A percentile compares a stretch with the other conserved stretches of the same genome.
phyloP scores from a whole-genome alignment of 2,888 invertebrate species.

The Campoplex nolae region DNA sequence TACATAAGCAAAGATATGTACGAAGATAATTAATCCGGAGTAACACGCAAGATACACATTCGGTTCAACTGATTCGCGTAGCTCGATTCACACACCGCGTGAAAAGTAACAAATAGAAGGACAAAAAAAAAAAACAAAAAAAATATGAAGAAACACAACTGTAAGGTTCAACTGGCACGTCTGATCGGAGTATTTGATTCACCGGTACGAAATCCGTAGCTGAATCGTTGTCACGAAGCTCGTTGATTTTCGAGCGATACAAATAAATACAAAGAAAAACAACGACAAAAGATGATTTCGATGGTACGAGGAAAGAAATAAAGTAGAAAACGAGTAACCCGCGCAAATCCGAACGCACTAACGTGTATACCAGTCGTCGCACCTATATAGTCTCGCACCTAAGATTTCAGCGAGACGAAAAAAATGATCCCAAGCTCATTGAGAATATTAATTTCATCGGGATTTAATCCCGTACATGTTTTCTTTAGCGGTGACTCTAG shows the following conservation, averaged over 20 bases:
- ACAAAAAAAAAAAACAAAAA: neutral
- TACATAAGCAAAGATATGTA: slow-evolving; percentile 20
- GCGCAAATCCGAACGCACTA: slow-evolving; percentile 26
- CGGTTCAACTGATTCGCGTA: neutral
- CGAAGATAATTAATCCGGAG: neutral
- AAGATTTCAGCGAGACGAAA: slow-evolving; percentile 9
- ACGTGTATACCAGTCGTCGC: slow-evolving; percentile 20
- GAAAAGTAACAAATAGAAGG: neutral
- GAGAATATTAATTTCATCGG: neutral
- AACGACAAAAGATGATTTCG: neutral
- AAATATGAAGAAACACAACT: neutral
- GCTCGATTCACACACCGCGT: neutral
- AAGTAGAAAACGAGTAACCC: neutral
- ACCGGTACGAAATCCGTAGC: neutral
- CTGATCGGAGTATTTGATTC: slow-evolving; percentile 3
- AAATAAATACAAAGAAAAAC: neutral
- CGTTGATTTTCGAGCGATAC: neutral
- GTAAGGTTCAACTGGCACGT: neutral
- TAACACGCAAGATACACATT: neutral
- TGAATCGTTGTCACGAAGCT: neutral
- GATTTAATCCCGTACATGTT: neutral
- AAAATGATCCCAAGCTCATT: neutral
- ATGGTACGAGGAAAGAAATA: neutral
- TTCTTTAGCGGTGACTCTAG: neutral
- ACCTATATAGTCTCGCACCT: neutral